These are phyloP conservation scores for Byasa hedistus DNA, from an alignment of 2,888 invertebrate species.

Conservation along the genomic window DNA sequence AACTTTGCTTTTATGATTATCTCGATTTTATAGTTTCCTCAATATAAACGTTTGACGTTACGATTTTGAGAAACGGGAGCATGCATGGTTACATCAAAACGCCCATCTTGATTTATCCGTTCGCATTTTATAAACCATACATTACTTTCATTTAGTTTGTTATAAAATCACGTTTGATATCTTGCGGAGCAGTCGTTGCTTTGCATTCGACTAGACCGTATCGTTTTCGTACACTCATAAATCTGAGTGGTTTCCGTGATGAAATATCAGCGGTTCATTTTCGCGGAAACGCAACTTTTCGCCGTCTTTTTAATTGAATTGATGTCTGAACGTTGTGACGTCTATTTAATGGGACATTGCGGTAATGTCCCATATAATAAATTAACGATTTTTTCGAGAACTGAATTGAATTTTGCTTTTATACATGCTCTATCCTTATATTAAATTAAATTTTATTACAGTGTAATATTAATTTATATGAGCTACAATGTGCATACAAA, in stretches of 20 bases:
- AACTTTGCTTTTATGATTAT: conserved; percentile 76
- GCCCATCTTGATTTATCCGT: conserved; percentile 33
- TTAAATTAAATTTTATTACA: too few species aligned
- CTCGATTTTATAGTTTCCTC: conserved; percentile 75
- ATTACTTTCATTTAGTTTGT: conserved; percentile 21
- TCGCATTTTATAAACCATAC: conserved; percentile 20
- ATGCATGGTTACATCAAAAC: conserved; percentile 36
- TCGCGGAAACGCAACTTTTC: conserved; percentile 15
- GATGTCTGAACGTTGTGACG: conserved; percentile 17
- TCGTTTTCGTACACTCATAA: conserved; percentile 18
- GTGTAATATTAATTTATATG: too few species aligned
- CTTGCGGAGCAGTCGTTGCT: conserved; percentile 7
- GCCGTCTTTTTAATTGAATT: conserved; percentile 18
- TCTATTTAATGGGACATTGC: conserved; percentile 16
- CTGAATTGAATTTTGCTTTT: neutral
- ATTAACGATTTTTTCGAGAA: conserved; percentile 11
- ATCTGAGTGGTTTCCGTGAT: conserved; percentile 21
- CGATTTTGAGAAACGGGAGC: conserved; percentile 41
- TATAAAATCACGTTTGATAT: conserved; percentile 12
- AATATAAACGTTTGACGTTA: conserved; percentile 70
- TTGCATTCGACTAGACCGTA: conserved; percentile 2
- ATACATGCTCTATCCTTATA: too few species aligned
- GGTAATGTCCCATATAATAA: conserved; percentile 7
- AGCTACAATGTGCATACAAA: too few species aligned
- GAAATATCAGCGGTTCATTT: conserved; percentile 14